Base-by-base conservation (phyloP, 2,888 invertebrate genomes). In the Thalpophila matura region DNA sequence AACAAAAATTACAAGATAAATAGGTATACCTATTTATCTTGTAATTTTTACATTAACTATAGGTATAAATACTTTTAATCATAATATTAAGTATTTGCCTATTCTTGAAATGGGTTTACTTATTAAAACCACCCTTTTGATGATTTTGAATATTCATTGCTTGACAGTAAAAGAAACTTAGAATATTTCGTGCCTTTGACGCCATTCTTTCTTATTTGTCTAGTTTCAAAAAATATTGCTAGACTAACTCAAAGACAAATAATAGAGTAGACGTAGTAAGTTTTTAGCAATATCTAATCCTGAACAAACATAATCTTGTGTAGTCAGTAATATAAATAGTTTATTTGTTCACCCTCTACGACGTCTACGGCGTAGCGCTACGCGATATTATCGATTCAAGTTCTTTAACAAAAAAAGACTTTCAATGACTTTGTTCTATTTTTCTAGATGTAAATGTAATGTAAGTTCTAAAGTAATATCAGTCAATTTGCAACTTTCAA, bases 311-410 rank as follows among this genome's bases (percentile, higher is more conserved):
- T 72, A 65, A 58, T 47, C 51, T 65, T 58, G 51, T 73, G 58
- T 68, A 65, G 42, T 38, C 47, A 35, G 47, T 72, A 43, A 73
- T 65, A 66, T 59, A 73, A 72, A 74, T 76, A 56, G 58, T 66
- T 60, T 72, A 51, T 72, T 76, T 53, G 74, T 22, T 42, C 33
- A 43, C 40, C 55, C 53, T 56, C 69, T 55, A 74, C 74, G 57
- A 47, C n/a, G 42, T 31, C 70, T 74, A 77, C 74, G 74, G 33
- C 74, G 75, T 64, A 77, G 78, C 56, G 75, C 61, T 62, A 65
- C 70, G 50, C 27, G 42, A 47, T 24, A 55, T 24, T 49, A 59
- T 33, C 35, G 56, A 55, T 64, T 37, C 56, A 35, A 60, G 43
- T 58, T 54, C 33, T 58, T 45, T 18, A 43, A 46, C 50, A 74